Conservation (phyloP, 2,113 vertebrate species). For the Megalops atlanticus region DNA sequence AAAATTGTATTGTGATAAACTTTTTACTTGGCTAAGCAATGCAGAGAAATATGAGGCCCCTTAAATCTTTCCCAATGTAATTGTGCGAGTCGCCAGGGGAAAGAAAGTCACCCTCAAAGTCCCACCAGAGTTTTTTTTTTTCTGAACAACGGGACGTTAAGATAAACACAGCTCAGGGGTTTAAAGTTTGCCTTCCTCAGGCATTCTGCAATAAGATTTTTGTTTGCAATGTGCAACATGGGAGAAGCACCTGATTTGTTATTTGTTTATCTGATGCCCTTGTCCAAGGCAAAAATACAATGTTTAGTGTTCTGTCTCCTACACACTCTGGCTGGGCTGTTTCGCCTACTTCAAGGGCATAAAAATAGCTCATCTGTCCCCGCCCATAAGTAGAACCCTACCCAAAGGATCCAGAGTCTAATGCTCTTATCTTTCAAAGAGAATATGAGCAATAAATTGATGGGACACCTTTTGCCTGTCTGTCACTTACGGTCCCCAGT, state of each 20-base stretch:
- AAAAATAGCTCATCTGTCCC: neutral
- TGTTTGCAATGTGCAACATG: neutral
- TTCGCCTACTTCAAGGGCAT: neutral
- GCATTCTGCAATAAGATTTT: neutral
- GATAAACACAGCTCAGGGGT: neutral
- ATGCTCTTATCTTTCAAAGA: neutral
- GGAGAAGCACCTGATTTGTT: neutral
- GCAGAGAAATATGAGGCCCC: conserved; percentile 4
- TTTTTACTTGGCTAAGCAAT: conserved; percentile 32
- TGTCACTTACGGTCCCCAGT: neutral
- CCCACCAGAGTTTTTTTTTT: neutral
- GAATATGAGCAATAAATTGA: neutral
- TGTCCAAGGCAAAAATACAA: neutral
- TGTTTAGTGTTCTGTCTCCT: neutral
- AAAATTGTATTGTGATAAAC: conserved; percentile 23
- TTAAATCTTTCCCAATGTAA: conserved; percentile 21
- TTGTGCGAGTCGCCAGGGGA: neutral
- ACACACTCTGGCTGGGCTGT: neutral
- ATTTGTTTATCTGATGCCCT: neutral
- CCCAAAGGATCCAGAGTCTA: too few species aligned
- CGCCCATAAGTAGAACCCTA: neutral
- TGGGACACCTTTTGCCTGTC: neutral
- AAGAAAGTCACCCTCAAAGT: conserved; percentile 24
- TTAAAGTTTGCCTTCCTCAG: neutral
- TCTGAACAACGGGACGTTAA: neutral